Base-by-base conservation (phyloP, 2,888 invertebrate species). In the Rhamphomyia laevipes region DNA sequence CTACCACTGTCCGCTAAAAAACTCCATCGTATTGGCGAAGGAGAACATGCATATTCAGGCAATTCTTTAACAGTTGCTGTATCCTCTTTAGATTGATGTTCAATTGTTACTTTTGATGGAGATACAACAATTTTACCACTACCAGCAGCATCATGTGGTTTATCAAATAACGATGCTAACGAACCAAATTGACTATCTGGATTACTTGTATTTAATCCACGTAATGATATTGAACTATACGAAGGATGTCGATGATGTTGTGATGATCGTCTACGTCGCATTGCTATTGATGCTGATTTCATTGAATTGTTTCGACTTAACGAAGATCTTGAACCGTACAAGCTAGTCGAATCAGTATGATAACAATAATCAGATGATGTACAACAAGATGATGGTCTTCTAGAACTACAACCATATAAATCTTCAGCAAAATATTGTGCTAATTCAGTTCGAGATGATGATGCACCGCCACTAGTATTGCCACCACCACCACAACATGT, bases 11-110 rank as follows among this genome's bases (percentile, higher is more conserved):
- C 69, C 43, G 70, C 67, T 33, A 70, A 54, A 51, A 70, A 71
- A 45, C 68, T 70, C 71, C 71, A 71, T 52, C 70, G 66, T 37
- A 71, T 70, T 44, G 70, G 70, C 30, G 71, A 71, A 5, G 71
- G 68, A 10, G 69, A 68, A 51, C 68, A 69, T 23, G 67, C 67
- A 51, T 68, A 69, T 31, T 70, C 70, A 9, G 70, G 70, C 49
- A 70, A 57, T 45, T 67, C 67, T 43, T 56, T 58, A 23, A 30
- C 45, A 50, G 62, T 63, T 56, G 63, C 62, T 37, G 64, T 53
- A 10, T 63, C 60, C 21, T 66, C 68, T 51, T 69, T 69, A 43
- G 62, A 60, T 49, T 66, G 66, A 47, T 58, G 58, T 54, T 69
- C 66, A 51, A 70, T 60, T 10, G 68, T 68, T 43, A 64, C 61